phyloP scores from a whole-genome alignment of 1,140 invertebrate species.

The Condylostylus longicornis region DNA sequence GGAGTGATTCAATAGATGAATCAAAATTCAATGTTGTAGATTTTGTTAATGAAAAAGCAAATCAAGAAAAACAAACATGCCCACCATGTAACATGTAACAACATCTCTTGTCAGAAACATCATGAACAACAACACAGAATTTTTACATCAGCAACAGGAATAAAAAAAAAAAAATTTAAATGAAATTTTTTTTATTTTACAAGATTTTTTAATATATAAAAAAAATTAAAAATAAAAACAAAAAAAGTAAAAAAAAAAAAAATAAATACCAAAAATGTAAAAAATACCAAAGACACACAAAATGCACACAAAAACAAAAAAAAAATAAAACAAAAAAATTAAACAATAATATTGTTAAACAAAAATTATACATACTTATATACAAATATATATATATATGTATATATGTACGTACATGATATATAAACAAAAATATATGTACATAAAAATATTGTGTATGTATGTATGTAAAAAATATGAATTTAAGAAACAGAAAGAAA shows the following conservation, averaged over 20 bases:
- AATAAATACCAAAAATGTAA: not conserved
- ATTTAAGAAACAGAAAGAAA: no score
- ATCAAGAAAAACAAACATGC: slow-evolving; percentile 35
- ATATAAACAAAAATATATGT: not conserved
- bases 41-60: slow-evolving; percentile 46
- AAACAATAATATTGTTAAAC: not conserved
- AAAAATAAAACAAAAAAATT: no score
- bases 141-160: not conserved
- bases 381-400: not conserved
- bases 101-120: slow-evolving; percentile 2
- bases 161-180: not conserved
- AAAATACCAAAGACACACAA: not conserved
- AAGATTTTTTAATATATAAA: not conserved
- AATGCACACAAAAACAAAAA: no score
- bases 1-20: slow-evolving; percentile 38
- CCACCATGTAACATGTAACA: slow-evolving; percentile 30
- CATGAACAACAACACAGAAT: slow-evolving; percentile 2
- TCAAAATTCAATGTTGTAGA: slow-evolving; percentile 52
- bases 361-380: not conserved
- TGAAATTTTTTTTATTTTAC: not conserved
- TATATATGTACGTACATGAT: no score
- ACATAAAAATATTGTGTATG: no score
- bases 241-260: not conserved
- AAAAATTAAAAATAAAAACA: not conserved
- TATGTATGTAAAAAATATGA: no score